phyloP scores from a whole-genome alignment of 1,140 invertebrate species.

The Aphidius gifuensis region DNA sequence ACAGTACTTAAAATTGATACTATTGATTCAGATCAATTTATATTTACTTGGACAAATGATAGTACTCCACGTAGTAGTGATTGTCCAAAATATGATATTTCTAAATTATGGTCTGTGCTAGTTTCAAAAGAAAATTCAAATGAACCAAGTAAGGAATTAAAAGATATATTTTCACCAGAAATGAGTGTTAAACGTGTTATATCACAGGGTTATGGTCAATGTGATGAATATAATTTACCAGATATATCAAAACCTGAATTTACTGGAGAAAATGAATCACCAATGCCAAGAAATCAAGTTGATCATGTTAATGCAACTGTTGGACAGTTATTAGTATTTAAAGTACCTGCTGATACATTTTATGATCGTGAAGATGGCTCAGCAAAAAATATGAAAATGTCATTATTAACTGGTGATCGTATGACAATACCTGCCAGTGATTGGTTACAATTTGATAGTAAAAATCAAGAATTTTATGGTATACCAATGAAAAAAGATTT shows the following conservation, averaged over 20 bases:
- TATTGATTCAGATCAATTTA: conserved; percentile 57
- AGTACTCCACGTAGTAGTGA: conserved; percentile 68
- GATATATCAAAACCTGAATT: conserved; percentile 47
- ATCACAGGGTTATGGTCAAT: conserved; percentile 63
- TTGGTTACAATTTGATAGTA: conserved; percentile 86
- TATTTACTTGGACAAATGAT: conserved; percentile 86
- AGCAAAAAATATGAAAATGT: conserved; percentile 69
- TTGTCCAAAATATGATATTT: conserved; percentile 73
- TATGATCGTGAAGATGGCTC: conserved; percentile 83
- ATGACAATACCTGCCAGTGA: conserved; percentile 64
- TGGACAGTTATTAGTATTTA: conserved; percentile 73
- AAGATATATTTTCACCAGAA: conserved; percentile 59
- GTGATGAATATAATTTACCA: conserved; percentile 52
- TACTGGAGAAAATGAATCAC: conserved; percentile 46
- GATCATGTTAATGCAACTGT: conserved; percentile 77
- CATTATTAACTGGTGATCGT: conserved; percentile 70
- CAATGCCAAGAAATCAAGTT: conserved; percentile 77
- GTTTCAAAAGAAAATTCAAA: conserved; percentile 45
- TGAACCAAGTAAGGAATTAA: conserved; percentile 58
- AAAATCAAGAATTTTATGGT: conserved; percentile 87
- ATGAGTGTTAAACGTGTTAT: conserved; percentile 63
- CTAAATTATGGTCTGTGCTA: conserved; percentile 56
- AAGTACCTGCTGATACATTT: conserved; percentile 84
- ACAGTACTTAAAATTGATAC: conserved; percentile 65
- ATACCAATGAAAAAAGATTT: conserved; percentile 69